Percentiles rank a stretch among this genome's conserved stretches.
Evolutionary conservation across 53 echinoderm and acorn worm species (phyloP).

Genomic region (Luidia sarsii): DNA sequence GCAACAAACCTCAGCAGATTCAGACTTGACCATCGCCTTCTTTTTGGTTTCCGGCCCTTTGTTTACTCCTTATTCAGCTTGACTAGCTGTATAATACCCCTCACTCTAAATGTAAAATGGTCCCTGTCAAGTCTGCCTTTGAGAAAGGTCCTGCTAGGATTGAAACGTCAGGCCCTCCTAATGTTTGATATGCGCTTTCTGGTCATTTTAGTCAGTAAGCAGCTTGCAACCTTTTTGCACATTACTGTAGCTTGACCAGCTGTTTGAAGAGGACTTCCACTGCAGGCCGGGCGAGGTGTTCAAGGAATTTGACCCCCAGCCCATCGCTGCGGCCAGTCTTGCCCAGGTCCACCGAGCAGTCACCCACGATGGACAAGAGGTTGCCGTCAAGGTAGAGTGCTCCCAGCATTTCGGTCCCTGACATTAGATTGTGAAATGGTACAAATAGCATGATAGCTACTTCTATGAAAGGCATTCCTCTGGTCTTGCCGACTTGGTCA

Average conservation of each 20-base stretch:
- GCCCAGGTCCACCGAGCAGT: constrained; percentile 94
- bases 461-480: background rate
- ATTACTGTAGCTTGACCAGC: constrained; percentile 78
- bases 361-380: constrained; percentile 83
- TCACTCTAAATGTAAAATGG: too few relatives aligned
- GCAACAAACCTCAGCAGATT: background rate
- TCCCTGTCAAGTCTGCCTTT: too few relatives aligned
- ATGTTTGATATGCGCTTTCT: too few relatives aligned
- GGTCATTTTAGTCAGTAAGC: too few relatives aligned
- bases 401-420: too few relatives aligned
- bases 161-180: too few relatives aligned
- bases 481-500: too few relatives aligned
- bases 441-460: background rate
- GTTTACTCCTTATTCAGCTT: too few relatives aligned
- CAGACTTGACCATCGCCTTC: background rate
- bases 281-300: constrained; percentile 78
- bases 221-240: too few relatives aligned
- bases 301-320: constrained; percentile 86
- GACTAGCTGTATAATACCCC: too few relatives aligned
- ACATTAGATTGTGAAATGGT: background rate
- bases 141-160: too few relatives aligned
- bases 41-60: too few relatives aligned
- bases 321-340: constrained; percentile 92
- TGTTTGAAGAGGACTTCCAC: constrained; percentile 92
- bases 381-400: constrained; percentile 91